A percentile compares a stretch with the other conserved stretches of the same genome.
Evolutionary conservation across 2,797 vertebrate genomes (phyloP).

Genomic region (Varecia variegata): DNA sequence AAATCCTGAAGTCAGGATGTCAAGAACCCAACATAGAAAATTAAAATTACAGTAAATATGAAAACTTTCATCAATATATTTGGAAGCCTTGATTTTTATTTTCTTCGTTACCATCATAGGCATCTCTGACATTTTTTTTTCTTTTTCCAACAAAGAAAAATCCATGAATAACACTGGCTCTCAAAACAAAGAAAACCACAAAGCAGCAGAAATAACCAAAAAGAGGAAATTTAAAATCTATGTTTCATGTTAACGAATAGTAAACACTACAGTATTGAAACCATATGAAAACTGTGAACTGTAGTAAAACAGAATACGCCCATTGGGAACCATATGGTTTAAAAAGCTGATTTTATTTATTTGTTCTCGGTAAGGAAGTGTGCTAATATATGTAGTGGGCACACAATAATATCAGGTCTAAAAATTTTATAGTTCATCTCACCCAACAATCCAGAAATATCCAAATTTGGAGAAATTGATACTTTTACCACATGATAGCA

Average conservation of each 20-base stretch:
- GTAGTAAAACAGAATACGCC: not conserved
- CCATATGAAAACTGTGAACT: constrained; percentile 52
- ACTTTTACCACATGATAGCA: not conserved
- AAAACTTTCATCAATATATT: not conserved
- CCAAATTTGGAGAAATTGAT: not conserved
- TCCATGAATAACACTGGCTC: not conserved
- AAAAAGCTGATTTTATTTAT: constrained; percentile 35
- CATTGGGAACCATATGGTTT: not conserved
- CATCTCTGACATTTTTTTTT: not conserved
- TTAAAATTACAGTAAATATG: not conserved
- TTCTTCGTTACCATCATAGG: not conserved
- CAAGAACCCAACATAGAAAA: not conserved
- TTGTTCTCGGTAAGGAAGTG: constrained; percentile 15
- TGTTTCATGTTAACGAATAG: constrained; percentile 65
- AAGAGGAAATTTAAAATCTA: constrained; percentile 28
- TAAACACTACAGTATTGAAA: constrained; percentile 59
- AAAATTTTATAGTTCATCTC: constrained; percentile 37
- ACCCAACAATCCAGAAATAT: constrained; percentile 11
- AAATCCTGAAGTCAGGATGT: not conserved
- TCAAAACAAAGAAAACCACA: constrained; percentile 59
- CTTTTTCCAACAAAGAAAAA: constrained; percentile 55
- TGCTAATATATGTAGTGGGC: not conserved
- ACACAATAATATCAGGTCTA: not conserved
- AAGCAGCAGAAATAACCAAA: constrained; percentile 39
- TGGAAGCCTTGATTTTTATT: constrained; percentile 23